phyloP scores from a whole-genome alignment of 2,797 vertebrate species.

The Thaleichthys pacificus region DNA sequence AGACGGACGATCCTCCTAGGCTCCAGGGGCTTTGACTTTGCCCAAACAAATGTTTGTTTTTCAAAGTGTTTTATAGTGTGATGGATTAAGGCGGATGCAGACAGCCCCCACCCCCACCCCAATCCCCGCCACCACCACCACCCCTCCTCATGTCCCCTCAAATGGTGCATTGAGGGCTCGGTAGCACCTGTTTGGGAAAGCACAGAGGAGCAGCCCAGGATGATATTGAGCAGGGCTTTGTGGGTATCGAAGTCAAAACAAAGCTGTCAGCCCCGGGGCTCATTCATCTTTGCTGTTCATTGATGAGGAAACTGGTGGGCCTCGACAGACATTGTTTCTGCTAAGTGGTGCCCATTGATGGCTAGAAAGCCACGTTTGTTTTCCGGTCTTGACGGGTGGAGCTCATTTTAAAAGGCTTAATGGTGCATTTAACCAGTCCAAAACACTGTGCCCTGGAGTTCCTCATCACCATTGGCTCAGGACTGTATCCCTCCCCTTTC shows the following conservation, averaged over 20 bases:
- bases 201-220: conserved; percentile 61
- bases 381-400: conserved; percentile 72
- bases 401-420: conserved; percentile 78
- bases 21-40: conserved; percentile 66
- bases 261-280: conserved; percentile 50
- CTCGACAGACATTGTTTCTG: conserved; percentile 78
- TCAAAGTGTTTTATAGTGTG: conserved; percentile 67
- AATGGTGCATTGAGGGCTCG: conserved; percentile 67
- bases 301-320: conserved; percentile 77
- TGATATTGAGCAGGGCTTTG: conserved; percentile 70
- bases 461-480: conserved; percentile 58
- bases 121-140: conserved; percentile 19
- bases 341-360: conserved; percentile 77
- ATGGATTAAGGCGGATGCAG: conserved; percentile 69
- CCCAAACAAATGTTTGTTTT: conserved; percentile 74
- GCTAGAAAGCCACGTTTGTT: conserved; percentile 77
- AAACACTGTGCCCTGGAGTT: conserved; percentile 65
- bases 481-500: conserved; percentile 54
- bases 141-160: conserved; percentile 60
- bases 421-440: conserved; percentile 76
- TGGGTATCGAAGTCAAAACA: conserved; percentile 65
- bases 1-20: conserved; percentile 62
- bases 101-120: conserved; percentile 46
- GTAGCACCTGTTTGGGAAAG: conserved; percentile 72
- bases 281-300: conserved; percentile 79